Evolutionary conservation across 2,888 invertebrate genomes (phyloP), one percentile per base, ranked within the genome.

Genomic region (Blera fallax): DNA sequence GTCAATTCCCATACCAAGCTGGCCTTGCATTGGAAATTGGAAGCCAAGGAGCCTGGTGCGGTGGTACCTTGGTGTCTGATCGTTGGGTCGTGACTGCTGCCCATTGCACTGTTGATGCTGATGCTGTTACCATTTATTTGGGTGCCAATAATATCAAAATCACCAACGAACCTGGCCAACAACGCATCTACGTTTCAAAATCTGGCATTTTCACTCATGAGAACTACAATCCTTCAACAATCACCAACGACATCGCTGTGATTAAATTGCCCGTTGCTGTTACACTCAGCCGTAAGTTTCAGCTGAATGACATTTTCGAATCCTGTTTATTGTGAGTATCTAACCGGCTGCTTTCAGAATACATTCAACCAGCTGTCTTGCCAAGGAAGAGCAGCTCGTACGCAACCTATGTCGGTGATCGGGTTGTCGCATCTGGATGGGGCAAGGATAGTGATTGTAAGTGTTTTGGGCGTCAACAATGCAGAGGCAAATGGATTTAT

Each of bases 361-460:
- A 67, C 65, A 88, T 91, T 29, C 84, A 88, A 60, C 88, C 90
- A 18, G 87, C 88, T 24, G 89, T 81, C 0, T 79, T 91, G 77
- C 91, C 91, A n/a, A 79, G 37, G 6, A 88, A 80, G 58, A 74
- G 87, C 21, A n/a, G 72, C 16, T 45, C 18, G 11, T 87, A 88
- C 54, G 48, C 58, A 7, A 87, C 87, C 10, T 90, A 90, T 48
- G 88, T 60, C 21, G 89, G 87, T 0, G 62, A 88, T 7, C 1
- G 16, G 0, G 90, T 81, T 2, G 80, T 89, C 16, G 88, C 90
- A 18, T 90, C 91, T 40, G 91, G 91, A 34, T 91, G 91, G 91
- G 91, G 91, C 67, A 87, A 87, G 76, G 89, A 32, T 54, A 87
- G 87, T 56, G 90, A 90, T 60, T 11, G 89, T 89, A 87, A 87